A percentile compares a stretch with the other conserved stretches of the same genome.
phyloP scores from a whole-genome alignment of 2,113 vertebrate genomes.

The Sinosuthora webbiana region DNA sequence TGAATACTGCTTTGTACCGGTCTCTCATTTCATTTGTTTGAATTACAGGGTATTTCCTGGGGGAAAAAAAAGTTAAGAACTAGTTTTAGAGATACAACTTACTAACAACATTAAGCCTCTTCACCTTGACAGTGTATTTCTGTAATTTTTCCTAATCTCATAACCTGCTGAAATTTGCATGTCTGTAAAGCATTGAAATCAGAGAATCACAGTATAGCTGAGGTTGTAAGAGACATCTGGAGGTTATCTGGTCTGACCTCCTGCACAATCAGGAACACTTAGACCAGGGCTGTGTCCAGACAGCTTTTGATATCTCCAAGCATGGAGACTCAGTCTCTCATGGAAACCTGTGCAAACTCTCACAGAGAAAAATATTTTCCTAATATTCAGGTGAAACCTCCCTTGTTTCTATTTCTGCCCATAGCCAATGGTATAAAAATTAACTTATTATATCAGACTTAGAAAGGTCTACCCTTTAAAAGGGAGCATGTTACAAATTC shows the following conservation, averaged over 20 bases:
- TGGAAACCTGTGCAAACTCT: neutral
- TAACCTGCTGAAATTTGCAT: neutral
- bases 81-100: neutral
- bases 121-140: neutral
- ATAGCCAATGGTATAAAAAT: neutral
- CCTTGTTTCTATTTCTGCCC: neutral
- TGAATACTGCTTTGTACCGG: constrained; percentile 92
- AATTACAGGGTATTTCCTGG: constrained; percentile 90
- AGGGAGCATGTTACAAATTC: neutral
- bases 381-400: neutral
- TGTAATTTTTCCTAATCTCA: neutral
- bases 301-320: neutral
- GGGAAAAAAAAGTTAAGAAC: neutral
- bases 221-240: neutral
- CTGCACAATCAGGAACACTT: neutral
- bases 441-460: neutral
- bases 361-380: neutral
- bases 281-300: neutral
- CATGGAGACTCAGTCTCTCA: neutral
- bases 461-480: neutral
- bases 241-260: neutral
- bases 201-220: neutral
- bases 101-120: neutral
- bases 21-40: constrained; percentile 86
- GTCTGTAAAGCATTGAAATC: neutral